Base-by-base conservation (phyloP, 2,888 invertebrate species). In the Drosophila phalerata region DNA sequence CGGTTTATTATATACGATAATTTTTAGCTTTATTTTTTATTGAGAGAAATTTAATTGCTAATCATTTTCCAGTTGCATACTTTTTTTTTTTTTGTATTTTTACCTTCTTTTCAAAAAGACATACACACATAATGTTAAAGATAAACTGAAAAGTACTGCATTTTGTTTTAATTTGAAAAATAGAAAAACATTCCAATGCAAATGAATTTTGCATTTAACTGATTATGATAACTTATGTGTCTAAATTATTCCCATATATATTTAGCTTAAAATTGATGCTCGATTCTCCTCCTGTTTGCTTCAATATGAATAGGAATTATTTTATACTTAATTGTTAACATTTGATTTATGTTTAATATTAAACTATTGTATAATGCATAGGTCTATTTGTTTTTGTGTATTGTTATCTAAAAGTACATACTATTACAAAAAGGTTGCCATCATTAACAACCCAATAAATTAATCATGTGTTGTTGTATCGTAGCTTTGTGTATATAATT, bases 251-350 rank as follows among this genome's bases (percentile, higher is more conserved):
- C 40, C 42, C 42, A 38, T 72, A 55, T 37, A 67, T 49, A 64
- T 13, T 55, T 40, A 85, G 69, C 61, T 70, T 73, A 82, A 73
- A 67, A 67, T 71, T 65, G 72, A 74, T 66, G 64, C 34, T 49
- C 69, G 63, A 61, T 69, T 69, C 42, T 70, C 5, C 6, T 30
- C 40, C 40, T 32, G 40, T 22, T 28, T 17, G 37, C 22, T 58
- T 57, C 60, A 49, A 32, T 66, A 52, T 69, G 67, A 61, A 62
- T 71, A 79, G 68, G 72, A 76, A 72, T 70, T 71, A 75, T 57
- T 43, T 48, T 71, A 61, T 32, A 22, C 63, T 63, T 63, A 56
- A 38, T 32, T 32, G n/a, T 63, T 88, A 84, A 88, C 88, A 88
- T 81, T 78, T 75, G 53, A 55, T 73, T 69, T 77, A 67, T 53